Percentiles rank a stretch among this genome's conserved stretches.
Evolutionary conservation across 2,113 vertebrate genomes (phyloP).

Genomic region (Donacobius atricapilla): DNA sequence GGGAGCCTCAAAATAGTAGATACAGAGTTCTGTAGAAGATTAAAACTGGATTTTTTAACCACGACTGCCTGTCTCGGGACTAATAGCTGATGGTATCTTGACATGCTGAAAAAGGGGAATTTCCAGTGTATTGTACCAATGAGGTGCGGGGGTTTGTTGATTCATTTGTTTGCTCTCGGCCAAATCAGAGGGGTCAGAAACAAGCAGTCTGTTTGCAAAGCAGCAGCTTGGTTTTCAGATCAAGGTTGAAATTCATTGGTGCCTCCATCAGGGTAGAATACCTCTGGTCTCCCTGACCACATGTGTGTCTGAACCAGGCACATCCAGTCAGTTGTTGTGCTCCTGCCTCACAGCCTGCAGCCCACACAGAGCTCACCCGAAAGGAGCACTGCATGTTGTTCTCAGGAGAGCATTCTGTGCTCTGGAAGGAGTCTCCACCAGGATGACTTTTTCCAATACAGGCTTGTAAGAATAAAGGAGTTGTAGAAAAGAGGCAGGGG

Average conservation of each 20-base stretch:
- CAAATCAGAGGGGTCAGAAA: background rate
- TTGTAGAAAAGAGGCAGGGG: background rate
- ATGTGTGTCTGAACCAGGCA: background rate
- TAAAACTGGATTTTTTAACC: constrained; percentile 24
- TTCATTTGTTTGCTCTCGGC: background rate
- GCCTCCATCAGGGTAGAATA: background rate
- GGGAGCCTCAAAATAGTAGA: background rate
- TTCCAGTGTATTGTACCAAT: background rate
- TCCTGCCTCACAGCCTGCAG: background rate
- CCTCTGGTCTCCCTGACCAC: background rate
- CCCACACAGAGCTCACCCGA: background rate
- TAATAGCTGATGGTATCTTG: constrained; percentile 3
- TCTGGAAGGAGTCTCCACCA: background rate
- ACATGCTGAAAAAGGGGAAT: background rate
- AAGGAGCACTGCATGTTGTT: background rate
- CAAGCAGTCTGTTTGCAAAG: background rate
- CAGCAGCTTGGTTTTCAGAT: background rate
- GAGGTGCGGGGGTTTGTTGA: background rate
- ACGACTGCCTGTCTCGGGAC: background rate
- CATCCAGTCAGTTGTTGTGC: background rate
- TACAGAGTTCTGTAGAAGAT: background rate
- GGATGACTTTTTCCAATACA: background rate
- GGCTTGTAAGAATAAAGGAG: background rate
- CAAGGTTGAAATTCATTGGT: background rate
- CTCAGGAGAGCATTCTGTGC: background rate